A percentile compares a stretch with the other conserved stretches of the same genome.
Conservation (phyloP, 2,888 invertebrate genomes). For the Athrips mouffetella region DNA sequence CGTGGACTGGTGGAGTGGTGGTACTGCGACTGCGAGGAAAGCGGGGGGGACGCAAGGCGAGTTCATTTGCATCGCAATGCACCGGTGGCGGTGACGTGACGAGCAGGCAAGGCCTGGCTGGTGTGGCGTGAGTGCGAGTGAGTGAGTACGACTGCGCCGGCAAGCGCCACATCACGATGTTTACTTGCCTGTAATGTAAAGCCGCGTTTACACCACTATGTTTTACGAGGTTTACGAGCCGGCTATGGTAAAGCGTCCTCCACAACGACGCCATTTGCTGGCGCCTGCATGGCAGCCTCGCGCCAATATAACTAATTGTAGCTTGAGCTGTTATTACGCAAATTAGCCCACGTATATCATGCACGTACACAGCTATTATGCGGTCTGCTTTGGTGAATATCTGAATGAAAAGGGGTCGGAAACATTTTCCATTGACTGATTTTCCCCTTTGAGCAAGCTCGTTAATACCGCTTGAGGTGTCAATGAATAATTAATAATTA, state of each 20-base stretch:
- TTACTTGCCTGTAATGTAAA: not conserved
- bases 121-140: not conserved
- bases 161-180: not conserved
- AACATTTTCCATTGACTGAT: no score
- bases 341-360: not conserved
- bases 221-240: no score
- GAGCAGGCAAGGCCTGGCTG: not conserved
- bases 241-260: not conserved
- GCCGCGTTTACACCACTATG: not conserved
- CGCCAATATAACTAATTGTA: slow-evolving; percentile 14
- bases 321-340: slow-evolving; percentile 3
- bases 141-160: not conserved
- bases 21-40: slow-evolving; percentile 21
- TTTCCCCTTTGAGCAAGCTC: no score
- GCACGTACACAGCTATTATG: not conserved
- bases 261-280: slow-evolving; percentile 2
- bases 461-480: no score
- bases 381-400: no score
- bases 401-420: no score
- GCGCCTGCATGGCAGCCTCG: slow-evolving; percentile 9
- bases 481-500: no score
- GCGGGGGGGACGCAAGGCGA: slow-evolving; percentile 41
- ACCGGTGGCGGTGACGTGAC: slow-evolving; percentile 30
- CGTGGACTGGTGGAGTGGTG: slow-evolving; percentile 40
- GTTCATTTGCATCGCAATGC: slow-evolving; percentile 65